These are phyloP conservation scores for Ophioderma brevispina DNA, from an alignment of 35 echinoderm and acorn worm species.

Conservation along the genomic window DNA sequence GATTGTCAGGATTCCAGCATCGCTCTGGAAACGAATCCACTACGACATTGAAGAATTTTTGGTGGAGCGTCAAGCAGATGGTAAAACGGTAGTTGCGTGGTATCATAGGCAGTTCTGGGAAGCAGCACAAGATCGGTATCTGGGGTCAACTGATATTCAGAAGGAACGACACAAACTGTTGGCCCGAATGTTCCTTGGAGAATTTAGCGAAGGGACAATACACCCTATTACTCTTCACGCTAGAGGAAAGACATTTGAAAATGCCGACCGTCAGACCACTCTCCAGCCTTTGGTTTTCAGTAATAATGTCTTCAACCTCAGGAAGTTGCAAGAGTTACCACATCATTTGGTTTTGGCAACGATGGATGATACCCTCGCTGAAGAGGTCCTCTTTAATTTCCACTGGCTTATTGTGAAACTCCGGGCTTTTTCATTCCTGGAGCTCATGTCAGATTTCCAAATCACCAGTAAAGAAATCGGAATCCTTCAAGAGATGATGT, in stretches of 20 bases:
- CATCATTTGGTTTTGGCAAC: conserved; percentile 50
- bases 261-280: conserved; percentile 72
- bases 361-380: conserved; percentile 24
- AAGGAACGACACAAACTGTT: conserved; percentile 46
- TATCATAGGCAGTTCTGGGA: conserved; percentile 94
- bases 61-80: conserved; percentile 73
- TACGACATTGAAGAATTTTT: conserved; percentile 77
- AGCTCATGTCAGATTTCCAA: conserved; percentile 69
- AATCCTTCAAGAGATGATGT: conserved; percentile 49
- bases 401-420: conserved; percentile 82
- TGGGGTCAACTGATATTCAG: conserved; percentile 8
- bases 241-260: conserved; percentile 50
- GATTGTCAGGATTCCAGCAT: conserved; percentile 74
- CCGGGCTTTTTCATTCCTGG: conserved; percentile 60
- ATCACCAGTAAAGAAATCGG: conserved; percentile 28
- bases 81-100: conserved; percentile 87
- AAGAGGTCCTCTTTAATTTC: conserved; percentile 68
- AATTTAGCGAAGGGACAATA: conserved; percentile 66
- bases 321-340: conserved; percentile 81
- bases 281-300: conserved; percentile 75
- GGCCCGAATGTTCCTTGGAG: conserved; percentile 69
- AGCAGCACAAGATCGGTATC: conserved; percentile 59
- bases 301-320: conserved; percentile 64
- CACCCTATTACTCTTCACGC: conserved; percentile 59
- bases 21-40: conserved; percentile 76